A percentile compares a stretch with the other conserved stretches of the same genome.
Conservation (phyloP, 2,797 vertebrate species). For the Meriones psammophilus region DNA sequence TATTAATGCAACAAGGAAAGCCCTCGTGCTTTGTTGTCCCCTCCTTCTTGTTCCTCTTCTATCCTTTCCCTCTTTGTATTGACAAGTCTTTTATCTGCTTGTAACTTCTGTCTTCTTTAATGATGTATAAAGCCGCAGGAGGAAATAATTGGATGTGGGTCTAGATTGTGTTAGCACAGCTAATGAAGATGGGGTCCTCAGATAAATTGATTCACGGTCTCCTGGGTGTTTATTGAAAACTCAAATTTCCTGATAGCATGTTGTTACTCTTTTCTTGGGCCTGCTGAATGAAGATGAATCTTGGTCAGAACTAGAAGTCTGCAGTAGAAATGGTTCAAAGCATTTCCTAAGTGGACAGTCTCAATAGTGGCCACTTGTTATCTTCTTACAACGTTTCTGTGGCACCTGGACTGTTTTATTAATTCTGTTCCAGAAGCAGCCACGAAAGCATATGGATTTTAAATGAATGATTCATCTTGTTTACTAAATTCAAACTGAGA, state of each 20-base stretch:
- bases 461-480: slow-evolving; percentile 51
- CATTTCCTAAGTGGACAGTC: not conserved
- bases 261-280: not conserved
- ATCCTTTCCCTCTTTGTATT: not conserved
- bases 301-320: slow-evolving; percentile 27
- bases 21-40: rapidly evolving
- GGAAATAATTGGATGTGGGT: slow-evolving; percentile 34
- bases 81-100: slow-evolving; percentile 19
- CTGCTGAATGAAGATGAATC: slow-evolving; percentile 33
- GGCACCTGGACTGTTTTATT: not conserved
- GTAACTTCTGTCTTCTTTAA: slow-evolving; percentile 54
- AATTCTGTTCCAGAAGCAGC: slow-evolving; percentile 48
- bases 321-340: slow-evolving; percentile 29
- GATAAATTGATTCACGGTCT: slow-evolving; percentile 37
- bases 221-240: slow-evolving; percentile 44
- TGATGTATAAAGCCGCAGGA: slow-evolving; percentile 9
- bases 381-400: slow-evolving; percentile 3
- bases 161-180: slow-evolving; percentile 33
- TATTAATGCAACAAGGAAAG: not conserved
- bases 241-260: slow-evolving; percentile 2
- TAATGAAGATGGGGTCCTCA: slow-evolving; percentile 40
- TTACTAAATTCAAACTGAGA: slow-evolving; percentile 56
- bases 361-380: not conserved
- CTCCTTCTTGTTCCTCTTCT: not conserved
- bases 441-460: slow-evolving; percentile 31